A percentile compares a stretch with the other conserved stretches of the same genome.
Conservation (phyloP, 2,797 vertebrate genomes). For the Melanotaenia pygmaea region DNA sequence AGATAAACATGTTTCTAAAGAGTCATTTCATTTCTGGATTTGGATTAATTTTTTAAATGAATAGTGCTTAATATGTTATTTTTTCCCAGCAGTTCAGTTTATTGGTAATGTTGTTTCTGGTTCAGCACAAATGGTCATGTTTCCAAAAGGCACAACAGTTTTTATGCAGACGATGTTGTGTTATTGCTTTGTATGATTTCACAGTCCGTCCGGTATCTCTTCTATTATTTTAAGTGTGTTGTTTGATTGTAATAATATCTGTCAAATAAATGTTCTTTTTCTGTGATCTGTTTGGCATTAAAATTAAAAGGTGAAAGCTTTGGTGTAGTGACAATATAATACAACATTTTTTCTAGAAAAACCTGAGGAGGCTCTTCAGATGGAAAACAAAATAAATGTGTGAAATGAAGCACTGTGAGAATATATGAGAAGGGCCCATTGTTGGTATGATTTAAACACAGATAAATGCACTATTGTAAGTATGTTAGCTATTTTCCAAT, state of each 20-base stretch:
- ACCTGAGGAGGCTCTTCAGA: background rate
- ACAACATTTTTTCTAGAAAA: background rate
- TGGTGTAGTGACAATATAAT: background rate
- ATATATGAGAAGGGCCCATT: too few relatives aligned
- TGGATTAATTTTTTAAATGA: background rate
- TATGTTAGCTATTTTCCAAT: background rate
- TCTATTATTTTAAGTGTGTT: constrained; percentile 2
- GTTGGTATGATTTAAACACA: background rate
- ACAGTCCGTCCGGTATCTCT: background rate
- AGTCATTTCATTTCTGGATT: background rate
- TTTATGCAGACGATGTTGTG: constrained; percentile 2
- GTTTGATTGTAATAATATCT: constrained; percentile 3
- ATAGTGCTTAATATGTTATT: constrained; percentile 1
- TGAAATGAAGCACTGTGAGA: too few relatives aligned
- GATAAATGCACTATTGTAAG: background rate
- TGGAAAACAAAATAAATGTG: background rate
- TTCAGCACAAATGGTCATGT: constrained; percentile 2
- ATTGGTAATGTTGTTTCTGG: background rate
- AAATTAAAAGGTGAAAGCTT: constrained; percentile 10
- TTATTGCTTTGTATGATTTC: constrained; percentile 17
- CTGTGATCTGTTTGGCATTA: constrained; percentile 36
- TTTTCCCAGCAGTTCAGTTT: constrained; percentile 13
- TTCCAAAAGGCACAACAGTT: constrained; percentile 11
- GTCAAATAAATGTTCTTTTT: constrained; percentile 8
- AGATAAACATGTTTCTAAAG: background rate